Conservation (phyloP, 2,888 invertebrate species). For the Lissonota sp. region DNA sequence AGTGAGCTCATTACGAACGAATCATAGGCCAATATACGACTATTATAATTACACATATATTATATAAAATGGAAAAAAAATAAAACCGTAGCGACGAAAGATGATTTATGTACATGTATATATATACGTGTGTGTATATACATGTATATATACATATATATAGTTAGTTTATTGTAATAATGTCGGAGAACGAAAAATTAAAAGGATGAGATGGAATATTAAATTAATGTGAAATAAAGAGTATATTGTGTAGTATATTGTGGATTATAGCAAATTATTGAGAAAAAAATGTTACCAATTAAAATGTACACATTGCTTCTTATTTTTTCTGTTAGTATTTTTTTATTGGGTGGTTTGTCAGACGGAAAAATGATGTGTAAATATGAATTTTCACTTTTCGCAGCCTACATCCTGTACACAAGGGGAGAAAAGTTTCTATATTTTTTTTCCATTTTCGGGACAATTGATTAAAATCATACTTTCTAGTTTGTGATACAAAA, state of each 20-base stretch:
- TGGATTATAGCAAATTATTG: conserved; percentile 39
- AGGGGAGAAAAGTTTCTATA: too few species aligned
- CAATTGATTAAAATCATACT: too few species aligned
- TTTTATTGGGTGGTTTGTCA: too few species aligned
- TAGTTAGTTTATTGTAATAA: conserved; percentile 79
- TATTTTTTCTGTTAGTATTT: too few species aligned
- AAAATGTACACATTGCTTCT: too few species aligned
- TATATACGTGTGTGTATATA: conserved; percentile 79
- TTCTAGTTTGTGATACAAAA: too few species aligned
- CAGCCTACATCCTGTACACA: too few species aligned
- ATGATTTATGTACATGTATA: conserved; percentile 81
- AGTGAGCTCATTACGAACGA: conserved; percentile 75
- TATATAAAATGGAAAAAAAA: conserved; percentile 65
- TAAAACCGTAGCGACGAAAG: conserved; percentile 77
- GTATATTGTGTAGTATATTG: conserved; percentile 79
- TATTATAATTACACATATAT: conserved; percentile 69
- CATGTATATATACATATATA: conserved; percentile 77
- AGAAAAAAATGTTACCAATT: not conserved
- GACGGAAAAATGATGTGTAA: too few species aligned
- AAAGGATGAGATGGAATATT: conserved; percentile 74
- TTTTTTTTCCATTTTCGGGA: too few species aligned
- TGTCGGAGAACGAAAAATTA: conserved; percentile 69
- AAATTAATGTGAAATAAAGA: conserved; percentile 81
- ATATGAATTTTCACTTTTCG: too few species aligned
- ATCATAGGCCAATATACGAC: conserved; percentile 74